Conservation (phyloP, 2,797 vertebrate species). For the Anolis apletophallus region DNA sequence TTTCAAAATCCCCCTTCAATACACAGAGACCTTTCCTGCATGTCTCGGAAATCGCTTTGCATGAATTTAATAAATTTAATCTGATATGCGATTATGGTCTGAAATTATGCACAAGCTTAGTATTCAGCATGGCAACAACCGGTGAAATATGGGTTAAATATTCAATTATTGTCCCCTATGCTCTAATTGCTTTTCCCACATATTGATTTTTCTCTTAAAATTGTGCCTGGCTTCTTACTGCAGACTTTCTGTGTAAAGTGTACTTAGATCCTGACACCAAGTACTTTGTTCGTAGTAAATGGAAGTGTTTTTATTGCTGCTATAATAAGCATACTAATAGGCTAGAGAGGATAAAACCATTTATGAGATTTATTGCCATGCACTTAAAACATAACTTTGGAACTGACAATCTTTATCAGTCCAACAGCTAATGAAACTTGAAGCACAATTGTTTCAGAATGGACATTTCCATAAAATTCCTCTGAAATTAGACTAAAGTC, state of each 20-base stretch:
- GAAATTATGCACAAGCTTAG: no score
- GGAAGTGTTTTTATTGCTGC: constrained; percentile 14
- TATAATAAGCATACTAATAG: not conserved
- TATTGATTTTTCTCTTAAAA: not conserved
- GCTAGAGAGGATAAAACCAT: constrained; percentile 19
- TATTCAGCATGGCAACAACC: not conserved
- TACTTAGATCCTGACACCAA: not conserved
- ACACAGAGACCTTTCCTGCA: no score
- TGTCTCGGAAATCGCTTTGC: no score
- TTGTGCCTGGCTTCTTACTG: not conserved
- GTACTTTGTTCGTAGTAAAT: not conserved
- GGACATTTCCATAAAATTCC: constrained; percentile 36
- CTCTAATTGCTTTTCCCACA: not conserved
- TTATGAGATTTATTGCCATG: constrained; percentile 2
- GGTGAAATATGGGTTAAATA: not conserved
- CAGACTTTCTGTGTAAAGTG: not conserved
- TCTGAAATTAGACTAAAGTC: constrained; percentile 18
- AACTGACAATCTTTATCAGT: constrained; percentile 18
- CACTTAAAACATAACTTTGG: constrained; percentile 27
- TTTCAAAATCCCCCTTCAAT: no score
- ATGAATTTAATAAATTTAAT: no score
- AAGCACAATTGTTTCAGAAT: constrained; percentile 39
- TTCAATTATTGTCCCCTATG: not conserved
- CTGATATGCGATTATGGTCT: no score
- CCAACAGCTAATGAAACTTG: constrained; percentile 39